Evolutionary conservation across 2,888 invertebrate species (phyloP).

Genomic region (Dichetophora obliterata): DNA sequence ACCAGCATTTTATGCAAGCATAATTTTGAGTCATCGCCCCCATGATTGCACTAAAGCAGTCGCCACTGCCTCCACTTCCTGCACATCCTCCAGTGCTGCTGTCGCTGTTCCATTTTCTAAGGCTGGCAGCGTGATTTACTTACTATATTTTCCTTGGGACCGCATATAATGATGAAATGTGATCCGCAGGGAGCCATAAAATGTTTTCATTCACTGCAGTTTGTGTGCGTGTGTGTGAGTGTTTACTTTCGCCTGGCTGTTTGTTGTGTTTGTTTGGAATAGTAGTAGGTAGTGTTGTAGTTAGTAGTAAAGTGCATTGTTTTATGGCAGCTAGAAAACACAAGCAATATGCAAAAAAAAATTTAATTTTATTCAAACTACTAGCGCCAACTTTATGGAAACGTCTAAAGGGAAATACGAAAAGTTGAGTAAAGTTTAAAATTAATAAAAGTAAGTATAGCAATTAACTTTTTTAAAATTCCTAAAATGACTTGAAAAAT

Average conservation of each 20-base stretch:
- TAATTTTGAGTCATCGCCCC: constrained; percentile 16
- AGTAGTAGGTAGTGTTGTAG: not conserved
- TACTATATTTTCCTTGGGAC: constrained; percentile 5
- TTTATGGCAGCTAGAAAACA: not conserved
- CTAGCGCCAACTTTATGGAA: not conserved
- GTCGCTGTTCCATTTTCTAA: not conserved
- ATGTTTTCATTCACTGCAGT: constrained; percentile 10
- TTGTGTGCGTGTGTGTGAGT: not conserved
- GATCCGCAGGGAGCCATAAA: constrained; percentile 43
- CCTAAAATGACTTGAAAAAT: too few species aligned
- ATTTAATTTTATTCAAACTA: not conserved
- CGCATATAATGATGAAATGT: constrained; percentile 40
- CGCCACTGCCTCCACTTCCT: not conserved
- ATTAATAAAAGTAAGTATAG: too few species aligned
- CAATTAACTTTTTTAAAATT: too few species aligned
- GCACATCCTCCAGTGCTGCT: not conserved
- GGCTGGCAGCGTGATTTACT: not conserved
- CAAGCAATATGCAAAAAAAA: not conserved
- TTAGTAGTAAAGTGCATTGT: constrained; percentile 9
- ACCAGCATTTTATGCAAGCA: constrained; percentile 29
- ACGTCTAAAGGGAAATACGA: not conserved
- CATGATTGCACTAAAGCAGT: not conserved
- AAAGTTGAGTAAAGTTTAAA: not conserved
- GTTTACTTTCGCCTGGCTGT: not conserved
- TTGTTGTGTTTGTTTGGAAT: not conserved